These are phyloP conservation scores for Caenorhabditis zanzibari DNA, from an alignment of 2,888 invertebrate species.

Conservation along the genomic window DNA sequence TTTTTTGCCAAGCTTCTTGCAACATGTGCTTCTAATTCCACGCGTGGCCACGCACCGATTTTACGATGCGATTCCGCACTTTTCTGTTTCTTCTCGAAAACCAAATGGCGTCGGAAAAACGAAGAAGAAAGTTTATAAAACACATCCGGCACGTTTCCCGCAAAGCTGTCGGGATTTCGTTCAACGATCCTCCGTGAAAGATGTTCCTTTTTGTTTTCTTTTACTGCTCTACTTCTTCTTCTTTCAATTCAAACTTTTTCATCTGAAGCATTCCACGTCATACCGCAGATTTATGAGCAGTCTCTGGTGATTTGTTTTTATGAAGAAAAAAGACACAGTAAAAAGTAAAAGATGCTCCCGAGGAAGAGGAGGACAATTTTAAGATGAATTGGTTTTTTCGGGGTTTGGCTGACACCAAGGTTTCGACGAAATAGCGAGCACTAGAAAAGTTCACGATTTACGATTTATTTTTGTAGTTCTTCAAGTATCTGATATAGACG, in stretches of 20 bases:
- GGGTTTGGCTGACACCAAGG: neutral
- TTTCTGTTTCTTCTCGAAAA: slow-evolving; percentile 1
- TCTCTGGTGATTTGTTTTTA: slow-evolving; percentile 31
- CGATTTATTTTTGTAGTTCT: no score
- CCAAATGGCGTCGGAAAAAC: slow-evolving; percentile 43
- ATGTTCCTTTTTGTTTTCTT: slow-evolving; percentile 22
- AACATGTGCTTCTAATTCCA: slow-evolving; percentile 62
- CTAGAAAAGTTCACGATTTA: neutral
- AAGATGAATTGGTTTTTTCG: slow-evolving; percentile 20
- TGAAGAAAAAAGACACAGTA: slow-evolving; percentile 19
- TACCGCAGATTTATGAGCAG: slow-evolving; percentile 46
- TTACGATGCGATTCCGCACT: slow-evolving; percentile 52
- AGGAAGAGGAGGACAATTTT: slow-evolving; percentile 7
- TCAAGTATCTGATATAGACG: no score
- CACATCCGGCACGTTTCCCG: slow-evolving; percentile 48
- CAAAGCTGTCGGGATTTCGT: slow-evolving; percentile 18
- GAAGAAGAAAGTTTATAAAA: slow-evolving; percentile 61
- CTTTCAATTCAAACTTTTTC: neutral
- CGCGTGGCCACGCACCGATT: slow-evolving; percentile 57
- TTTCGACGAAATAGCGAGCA: neutral
- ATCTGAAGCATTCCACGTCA: slow-evolving; percentile 32
- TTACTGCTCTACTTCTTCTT: neutral
- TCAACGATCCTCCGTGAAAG: slow-evolving; percentile 6
- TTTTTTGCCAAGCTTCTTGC: slow-evolving; percentile 21
- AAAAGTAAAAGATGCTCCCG: slow-evolving; percentile 2